Conservation (phyloP, 2,888 invertebrate species). For the Latrodectus elegans region DNA sequence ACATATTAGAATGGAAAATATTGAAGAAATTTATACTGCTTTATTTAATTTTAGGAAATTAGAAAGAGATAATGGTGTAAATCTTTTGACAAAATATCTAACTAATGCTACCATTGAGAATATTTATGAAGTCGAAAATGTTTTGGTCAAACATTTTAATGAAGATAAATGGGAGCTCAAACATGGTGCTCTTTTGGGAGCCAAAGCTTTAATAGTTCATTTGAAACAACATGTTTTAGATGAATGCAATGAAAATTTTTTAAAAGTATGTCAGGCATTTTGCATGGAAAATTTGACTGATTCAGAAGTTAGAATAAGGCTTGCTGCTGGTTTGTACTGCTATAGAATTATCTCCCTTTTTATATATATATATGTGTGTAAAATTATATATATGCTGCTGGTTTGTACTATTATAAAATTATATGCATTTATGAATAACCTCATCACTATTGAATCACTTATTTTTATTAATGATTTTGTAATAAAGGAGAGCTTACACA, state of each 20-base stretch:
- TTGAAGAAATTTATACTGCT: slow-evolving; percentile 26
- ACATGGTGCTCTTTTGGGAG: slow-evolving; percentile 76
- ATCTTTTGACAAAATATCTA: slow-evolving; percentile 71
- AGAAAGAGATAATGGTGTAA: slow-evolving; percentile 74
- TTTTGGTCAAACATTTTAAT: slow-evolving; percentile 71
- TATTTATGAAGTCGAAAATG: slow-evolving; percentile 71
- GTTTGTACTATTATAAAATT: slow-evolving; percentile 64
- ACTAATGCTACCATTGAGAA: slow-evolving; percentile 44
- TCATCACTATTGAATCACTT: neutral
- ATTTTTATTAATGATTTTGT: neutral
- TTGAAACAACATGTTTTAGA: slow-evolving; percentile 60
- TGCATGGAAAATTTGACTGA: slow-evolving; percentile 75
- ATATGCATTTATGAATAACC: neutral
- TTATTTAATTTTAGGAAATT: slow-evolving; percentile 74
- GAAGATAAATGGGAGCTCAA: slow-evolving; percentile 75
- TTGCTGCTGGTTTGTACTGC: slow-evolving; percentile 75
- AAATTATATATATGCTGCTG: slow-evolving; percentile 73
- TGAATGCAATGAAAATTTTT: slow-evolving; percentile 73
- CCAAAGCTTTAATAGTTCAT: slow-evolving; percentile 73
- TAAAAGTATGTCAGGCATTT: slow-evolving; percentile 72
- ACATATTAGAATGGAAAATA: slow-evolving; percentile 16
- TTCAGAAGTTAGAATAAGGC: slow-evolving; percentile 76
- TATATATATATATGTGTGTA: neutral
- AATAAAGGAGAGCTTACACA: neutral
- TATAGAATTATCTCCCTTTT: neutral